Base-by-base conservation (phyloP, 23 tunicate genomes). In the Clavelina lepadiformis region DNA sequence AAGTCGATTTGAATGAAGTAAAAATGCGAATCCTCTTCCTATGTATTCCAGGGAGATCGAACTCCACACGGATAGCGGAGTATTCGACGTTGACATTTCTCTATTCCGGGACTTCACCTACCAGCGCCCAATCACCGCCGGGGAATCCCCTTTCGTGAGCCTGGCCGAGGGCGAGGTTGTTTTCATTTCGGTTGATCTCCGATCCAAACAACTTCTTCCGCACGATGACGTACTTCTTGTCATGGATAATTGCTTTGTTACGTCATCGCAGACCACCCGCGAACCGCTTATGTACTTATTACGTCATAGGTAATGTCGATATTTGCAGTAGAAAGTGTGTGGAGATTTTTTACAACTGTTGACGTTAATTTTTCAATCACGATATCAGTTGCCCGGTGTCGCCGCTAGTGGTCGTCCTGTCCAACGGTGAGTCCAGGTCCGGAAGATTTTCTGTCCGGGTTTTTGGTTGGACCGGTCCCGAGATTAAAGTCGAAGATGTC, bases 221-320 rank as follows among this genome's bases (percentile, higher is more conserved):
- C 74, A 75, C 31, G 72, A 61, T 26, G 74, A 54, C 45, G 65
- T 67, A n/a, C 67, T 68, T 36, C 78, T 84, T 35, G 79, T 84
- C 34, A 84, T 84, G 83, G 81, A 84, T 33, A 84, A 71, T 11
- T 84, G 93, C 55, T 84, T 84, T 55, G 93, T 84, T 65, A 84
- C 93, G 61, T 57, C 93, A 59, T 65, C 71, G 35, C 56, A 58
- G 54, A 68, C 46, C 56, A 56, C 56, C 20, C 34, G 41, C 29
- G 45, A 65, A 41, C 82, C 82, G 26, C 38, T 76, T 44, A 20
- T 66, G 30, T 76, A 65, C 24, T 54, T 76, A 28, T 18, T 76
- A 2, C 29, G 55, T 35, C 45, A 76, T 19, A 76, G 71, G 82
- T 76, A 25, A n/a, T n/a, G n/a, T n/a, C n/a, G n/a, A n/a, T n/a